Evolutionary conservation across 2,888 invertebrate genomes (phyloP), one percentile per base, ranked within the genome.

Genomic region (Acrocyrtus sp.): DNA sequence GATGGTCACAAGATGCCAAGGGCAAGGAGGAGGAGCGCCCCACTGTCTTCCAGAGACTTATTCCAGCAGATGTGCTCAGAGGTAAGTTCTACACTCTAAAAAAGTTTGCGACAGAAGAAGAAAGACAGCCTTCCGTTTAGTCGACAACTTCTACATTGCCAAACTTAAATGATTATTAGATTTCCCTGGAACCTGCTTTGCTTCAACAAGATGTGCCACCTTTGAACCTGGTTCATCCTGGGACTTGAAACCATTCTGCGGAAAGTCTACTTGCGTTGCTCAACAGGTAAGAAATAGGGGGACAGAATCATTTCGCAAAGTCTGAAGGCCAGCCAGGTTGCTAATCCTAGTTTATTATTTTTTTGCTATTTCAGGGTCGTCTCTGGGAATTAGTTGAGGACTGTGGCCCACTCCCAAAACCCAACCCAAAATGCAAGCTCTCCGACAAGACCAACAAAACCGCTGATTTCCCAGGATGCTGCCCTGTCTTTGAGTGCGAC

Each of bases 101-200:
- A 8, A 57, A 6, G 26, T 41, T 39, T 3, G 21, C n/a, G 17
- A 39, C 24, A 24, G n/a, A 24, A 48, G 24, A 17, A 34, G n/a
- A 34, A 61, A 10, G 15, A 58, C 29, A 41, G n/a, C 12, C 34
- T 51, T 21, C n/a, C 41, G 10, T 22, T 41, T 34, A 47, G 45
- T 62, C 27, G 27, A 41, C 54, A 43, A 26, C 12, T 1, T 48
- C 2, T 48, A 8, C 50, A 22, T 85, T 85, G 0, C 84, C 34
- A 34, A 8, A 34, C 12, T 34, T 12, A 12, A 34, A 34, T 34
- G 5, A 34, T 34, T 34, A 8, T 34, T 34, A 90, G 95, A 95
- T 85, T 95, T 95, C 88, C 95, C 95, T 54, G 93, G 93, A 43
- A 90, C 92, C 89, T 95, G 95, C 83, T 95, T 95, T 86, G 95